Evolutionary conservation across 1,140 invertebrate species (phyloP).

Genomic region (Kradibia gibbosae): DNA sequence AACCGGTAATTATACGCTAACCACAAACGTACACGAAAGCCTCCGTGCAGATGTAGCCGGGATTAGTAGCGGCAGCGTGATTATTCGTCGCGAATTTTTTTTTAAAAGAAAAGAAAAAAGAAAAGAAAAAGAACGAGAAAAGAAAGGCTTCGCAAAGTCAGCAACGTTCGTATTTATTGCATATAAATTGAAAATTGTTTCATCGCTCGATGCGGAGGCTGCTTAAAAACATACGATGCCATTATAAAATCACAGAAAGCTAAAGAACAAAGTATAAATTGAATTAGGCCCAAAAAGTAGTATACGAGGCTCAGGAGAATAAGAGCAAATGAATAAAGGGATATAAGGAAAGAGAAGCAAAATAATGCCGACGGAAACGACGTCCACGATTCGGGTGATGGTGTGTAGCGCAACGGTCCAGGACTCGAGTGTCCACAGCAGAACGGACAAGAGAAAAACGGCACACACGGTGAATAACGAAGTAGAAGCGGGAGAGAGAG

Average conservation of each 20-base stretch:
- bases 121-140: no score
- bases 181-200: background rate
- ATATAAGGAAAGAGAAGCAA: conserved; percentile 40
- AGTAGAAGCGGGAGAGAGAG: conserved; percentile 55
- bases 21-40: no score
- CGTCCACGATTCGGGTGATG: conserved; percentile 55
- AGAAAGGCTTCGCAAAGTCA: no score
- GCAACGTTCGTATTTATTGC: no score
- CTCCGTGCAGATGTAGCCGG: no score
- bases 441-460: conserved; percentile 35
- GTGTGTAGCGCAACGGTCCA: background rate
- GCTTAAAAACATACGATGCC: background rate
- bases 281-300: conserved; percentile 53
- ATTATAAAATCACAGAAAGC: conserved; percentile 26
- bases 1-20: no score
- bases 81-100: background rate
- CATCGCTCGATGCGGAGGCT: background rate
- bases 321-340: conserved; percentile 54
- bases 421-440: background rate
- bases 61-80: no score
- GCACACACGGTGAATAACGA: conserved; percentile 52
- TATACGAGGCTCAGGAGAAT: conserved; percentile 46
- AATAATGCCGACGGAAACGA: conserved; percentile 46
- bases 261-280: conserved; percentile 42
- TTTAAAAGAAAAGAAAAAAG: background rate